Evolutionary conservation across 2,113 vertebrate species (phyloP).

Genomic region (Electrona antarctica): DNA sequence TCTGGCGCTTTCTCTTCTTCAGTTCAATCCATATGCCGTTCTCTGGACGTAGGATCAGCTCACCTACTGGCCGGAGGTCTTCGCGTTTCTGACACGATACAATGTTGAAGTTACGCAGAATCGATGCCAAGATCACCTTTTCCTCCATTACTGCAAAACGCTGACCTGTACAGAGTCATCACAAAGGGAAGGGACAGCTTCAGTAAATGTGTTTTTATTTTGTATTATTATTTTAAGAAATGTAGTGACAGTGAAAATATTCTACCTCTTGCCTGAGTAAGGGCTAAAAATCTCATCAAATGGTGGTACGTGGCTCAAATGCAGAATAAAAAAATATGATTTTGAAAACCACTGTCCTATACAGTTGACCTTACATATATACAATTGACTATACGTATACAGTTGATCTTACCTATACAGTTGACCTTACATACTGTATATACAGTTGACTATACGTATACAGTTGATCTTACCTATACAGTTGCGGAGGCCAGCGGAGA

Average conservation of each 20-base stretch:
- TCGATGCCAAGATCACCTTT: constrained; percentile 84
- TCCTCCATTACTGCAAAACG: constrained; percentile 94
- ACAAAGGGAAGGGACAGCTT: not conserved
- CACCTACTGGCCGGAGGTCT: constrained; percentile 81
- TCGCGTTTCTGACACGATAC: constrained; percentile 84
- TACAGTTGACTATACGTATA: no score
- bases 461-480: constrained; percentile 86
- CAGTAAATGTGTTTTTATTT: not conserved
- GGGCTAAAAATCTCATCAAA: no score
- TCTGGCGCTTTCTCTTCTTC: constrained; percentile 71
- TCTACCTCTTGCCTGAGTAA: no score
- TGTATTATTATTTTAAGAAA: no score
- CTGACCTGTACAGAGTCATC: constrained; percentile 79
- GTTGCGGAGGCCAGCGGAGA: constrained; percentile 94
- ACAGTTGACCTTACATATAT: no score
- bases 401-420: constrained; percentile 61
- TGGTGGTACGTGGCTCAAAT: no score
- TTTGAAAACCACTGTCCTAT: no score
- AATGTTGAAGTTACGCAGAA: constrained; percentile 85
- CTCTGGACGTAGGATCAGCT: constrained; percentile 89
- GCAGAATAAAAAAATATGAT: no score
- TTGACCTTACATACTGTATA: no score
- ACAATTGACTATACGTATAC: no score
- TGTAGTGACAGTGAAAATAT: no score
- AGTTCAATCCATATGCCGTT: constrained; percentile 88